Conservation (phyloP, 2,888 invertebrate species). For the Pseudococcus jackbeardsleyi region DNA sequence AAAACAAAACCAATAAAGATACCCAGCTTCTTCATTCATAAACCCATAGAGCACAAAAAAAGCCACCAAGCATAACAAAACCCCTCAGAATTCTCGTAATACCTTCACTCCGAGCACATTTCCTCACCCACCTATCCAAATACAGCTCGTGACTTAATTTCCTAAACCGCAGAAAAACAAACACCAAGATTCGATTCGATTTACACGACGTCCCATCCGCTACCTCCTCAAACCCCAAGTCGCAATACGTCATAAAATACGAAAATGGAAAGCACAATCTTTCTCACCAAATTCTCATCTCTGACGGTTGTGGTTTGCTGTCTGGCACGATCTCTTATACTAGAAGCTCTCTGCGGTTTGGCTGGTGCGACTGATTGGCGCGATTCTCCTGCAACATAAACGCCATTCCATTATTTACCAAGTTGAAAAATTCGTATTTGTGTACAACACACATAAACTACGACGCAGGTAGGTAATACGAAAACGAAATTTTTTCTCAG, state of each 20-base stretch:
- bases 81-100: too few species aligned
- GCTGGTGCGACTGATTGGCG: conserved; percentile 83
- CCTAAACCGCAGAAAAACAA: background rate
- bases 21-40: too few species aligned
- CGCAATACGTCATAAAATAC: background rate
- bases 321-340: conserved; percentile 77
- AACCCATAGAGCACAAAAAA: too few species aligned
- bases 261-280: background rate
- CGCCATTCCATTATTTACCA: background rate
- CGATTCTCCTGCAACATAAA: conserved; percentile 78
- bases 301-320: conserved; percentile 18
- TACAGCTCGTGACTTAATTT: too few species aligned
- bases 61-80: too few species aligned
- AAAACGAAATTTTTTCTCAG: background rate
- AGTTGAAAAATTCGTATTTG: background rate
- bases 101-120: too few species aligned
- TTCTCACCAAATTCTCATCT: conserved; percentile 57
- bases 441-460: background rate
- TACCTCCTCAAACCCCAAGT: background rate
- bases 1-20: too few species aligned
- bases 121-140: too few species aligned
- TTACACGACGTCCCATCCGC: background rate
- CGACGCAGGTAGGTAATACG: background rate
- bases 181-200: background rate
- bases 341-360: conserved; percentile 88